These are phyloP conservation scores for Branchipolynoe longqiensis DNA, from an alignment of 2,888 invertebrate species.

Conservation along the genomic window DNA sequence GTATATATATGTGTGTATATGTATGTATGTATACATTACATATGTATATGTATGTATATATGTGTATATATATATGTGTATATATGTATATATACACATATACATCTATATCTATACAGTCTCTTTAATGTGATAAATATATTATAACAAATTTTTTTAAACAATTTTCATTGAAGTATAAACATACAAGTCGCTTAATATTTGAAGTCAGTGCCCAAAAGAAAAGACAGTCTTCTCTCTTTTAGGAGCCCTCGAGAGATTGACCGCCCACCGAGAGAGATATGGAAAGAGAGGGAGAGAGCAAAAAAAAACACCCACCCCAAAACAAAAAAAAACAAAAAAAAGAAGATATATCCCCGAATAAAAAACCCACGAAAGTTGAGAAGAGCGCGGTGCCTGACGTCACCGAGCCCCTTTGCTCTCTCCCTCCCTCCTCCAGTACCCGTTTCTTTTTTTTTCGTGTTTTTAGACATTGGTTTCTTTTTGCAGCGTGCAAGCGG, in stretches of 20 bases:
- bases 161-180: too few relatives aligned
- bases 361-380: too few relatives aligned
- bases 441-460: too few relatives aligned
- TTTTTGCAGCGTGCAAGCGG: constrained; percentile 88
- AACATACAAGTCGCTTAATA: constrained; percentile 9
- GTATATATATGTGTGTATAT: too few relatives aligned
- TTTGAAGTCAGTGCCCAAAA: constrained; percentile 49
- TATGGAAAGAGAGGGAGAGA: neutral
- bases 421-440: neutral
- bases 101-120: neutral
- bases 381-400: too few relatives aligned
- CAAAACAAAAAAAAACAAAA: neutral
- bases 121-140: neutral
- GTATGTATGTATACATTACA: too few relatives aligned
- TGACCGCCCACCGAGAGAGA: too few relatives aligned
- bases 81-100: too few relatives aligned
- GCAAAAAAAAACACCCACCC: neutral
- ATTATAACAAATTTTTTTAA: neutral
- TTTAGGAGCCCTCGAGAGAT: neutral
- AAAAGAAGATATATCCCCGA: too few relatives aligned
- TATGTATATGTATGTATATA: too few relatives aligned
- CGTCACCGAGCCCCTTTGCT: neutral
- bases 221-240: constrained; percentile 19
- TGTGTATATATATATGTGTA: too few relatives aligned
- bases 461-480: constrained; percentile 42